Evolutionary conservation across 2,888 invertebrate species (phyloP).

Genomic region (Trisateles emortualis): DNA sequence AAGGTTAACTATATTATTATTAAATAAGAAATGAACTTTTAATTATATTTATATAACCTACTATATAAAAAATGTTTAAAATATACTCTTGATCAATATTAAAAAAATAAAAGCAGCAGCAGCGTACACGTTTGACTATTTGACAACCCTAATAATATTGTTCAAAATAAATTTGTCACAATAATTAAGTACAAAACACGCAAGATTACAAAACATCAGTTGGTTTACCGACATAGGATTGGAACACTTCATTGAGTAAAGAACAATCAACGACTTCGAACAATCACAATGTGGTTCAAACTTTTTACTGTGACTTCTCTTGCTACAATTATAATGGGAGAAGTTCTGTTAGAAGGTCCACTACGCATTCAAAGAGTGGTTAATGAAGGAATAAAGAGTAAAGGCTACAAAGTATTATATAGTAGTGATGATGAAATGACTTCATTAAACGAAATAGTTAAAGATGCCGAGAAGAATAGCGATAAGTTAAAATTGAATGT

Average conservation of each 20-base stretch:
- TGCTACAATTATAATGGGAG: slow-evolving; percentile 40
- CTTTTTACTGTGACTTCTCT: slow-evolving; percentile 37
- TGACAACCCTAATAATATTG: slow-evolving; percentile 63
- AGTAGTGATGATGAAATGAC: slow-evolving; percentile 74
- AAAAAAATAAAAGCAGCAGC: background rate
- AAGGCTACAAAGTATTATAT: slow-evolving; percentile 67
- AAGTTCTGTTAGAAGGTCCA: slow-evolving; percentile 37
- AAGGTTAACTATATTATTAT: too few species aligned
- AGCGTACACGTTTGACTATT: slow-evolving; percentile 14
- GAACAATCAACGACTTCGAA: slow-evolving; percentile 38
- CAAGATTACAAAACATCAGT: slow-evolving; percentile 59
- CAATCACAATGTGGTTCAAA: slow-evolving; percentile 58
- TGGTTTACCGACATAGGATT: slow-evolving; percentile 29
- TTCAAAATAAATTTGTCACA: slow-evolving; percentile 56
- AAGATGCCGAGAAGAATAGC: slow-evolving; percentile 60
- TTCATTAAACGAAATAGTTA: slow-evolving; percentile 68
- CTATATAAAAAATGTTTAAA: too few species aligned
- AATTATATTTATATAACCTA: too few species aligned
- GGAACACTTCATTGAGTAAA: slow-evolving; percentile 36
- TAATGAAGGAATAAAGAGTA: slow-evolving; percentile 63
- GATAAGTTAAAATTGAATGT: slow-evolving; percentile 56
- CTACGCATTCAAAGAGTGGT: slow-evolving; percentile 57
- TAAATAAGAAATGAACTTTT: too few species aligned
- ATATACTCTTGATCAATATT: background rate
- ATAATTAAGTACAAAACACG: slow-evolving; percentile 65